phyloP scores from a whole-genome alignment of 2,113 vertebrate species.

The Girardinichthys multiradiatus region DNA sequence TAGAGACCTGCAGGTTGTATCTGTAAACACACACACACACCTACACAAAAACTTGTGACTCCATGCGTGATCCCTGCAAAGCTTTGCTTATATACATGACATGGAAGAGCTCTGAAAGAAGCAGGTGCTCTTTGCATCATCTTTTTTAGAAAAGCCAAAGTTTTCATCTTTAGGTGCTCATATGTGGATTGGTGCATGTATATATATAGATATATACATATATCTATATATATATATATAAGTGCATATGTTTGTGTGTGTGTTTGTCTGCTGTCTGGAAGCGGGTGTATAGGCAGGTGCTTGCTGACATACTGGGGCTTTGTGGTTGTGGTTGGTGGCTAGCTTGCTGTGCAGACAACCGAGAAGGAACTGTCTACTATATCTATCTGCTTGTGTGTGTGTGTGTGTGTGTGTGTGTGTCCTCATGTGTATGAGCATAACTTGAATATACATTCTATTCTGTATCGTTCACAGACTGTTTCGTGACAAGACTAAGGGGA shows the following conservation, averaged over 20 bases:
- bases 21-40: slow-evolving; percentile 11
- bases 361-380: slow-evolving; percentile 77
- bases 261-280: slow-evolving; percentile 62
- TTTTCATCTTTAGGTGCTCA: slow-evolving; percentile 41
- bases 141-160: slow-evolving; percentile 40
- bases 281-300: slow-evolving; percentile 78
- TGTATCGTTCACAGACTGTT: slow-evolving; percentile 64
- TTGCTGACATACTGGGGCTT: slow-evolving; percentile 77
- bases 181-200: slow-evolving; percentile 31
- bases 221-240: neutral
- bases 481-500: slow-evolving; percentile 72
- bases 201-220: neutral
- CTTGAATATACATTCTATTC: slow-evolving; percentile 51
- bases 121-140: slow-evolving; percentile 51
- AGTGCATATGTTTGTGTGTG: slow-evolving; percentile 36
- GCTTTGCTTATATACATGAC: slow-evolving; percentile 17
- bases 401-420: slow-evolving; percentile 3
- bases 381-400: slow-evolving; percentile 58
- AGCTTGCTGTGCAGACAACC: slow-evolving; percentile 77
- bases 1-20: slow-evolving; percentile 43
- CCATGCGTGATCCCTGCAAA: slow-evolving; percentile 35
- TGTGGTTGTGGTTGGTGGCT: slow-evolving; percentile 83
- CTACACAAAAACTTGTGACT: slow-evolving; percentile 14
- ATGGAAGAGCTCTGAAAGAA: slow-evolving; percentile 17
- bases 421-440: slow-evolving; percentile 17